Conservation (phyloP, 2,797 vertebrate species). For the Tadarida brasiliensis region DNA sequence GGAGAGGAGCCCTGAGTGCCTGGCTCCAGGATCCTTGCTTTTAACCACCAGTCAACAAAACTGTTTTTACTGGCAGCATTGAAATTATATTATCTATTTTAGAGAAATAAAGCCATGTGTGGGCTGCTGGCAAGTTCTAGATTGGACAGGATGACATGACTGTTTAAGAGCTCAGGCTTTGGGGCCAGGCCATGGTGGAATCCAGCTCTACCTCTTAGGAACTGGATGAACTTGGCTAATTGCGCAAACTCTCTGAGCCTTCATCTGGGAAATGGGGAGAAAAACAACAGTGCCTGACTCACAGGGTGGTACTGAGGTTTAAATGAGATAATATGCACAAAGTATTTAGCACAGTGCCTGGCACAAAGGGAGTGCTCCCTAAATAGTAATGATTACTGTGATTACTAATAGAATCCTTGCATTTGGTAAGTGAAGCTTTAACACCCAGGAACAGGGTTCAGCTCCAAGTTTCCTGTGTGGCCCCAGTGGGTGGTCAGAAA, state of each 20-base stretch:
- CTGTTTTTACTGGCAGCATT: background rate
- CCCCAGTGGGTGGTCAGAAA: background rate
- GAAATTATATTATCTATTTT: background rate
- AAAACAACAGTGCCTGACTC: background rate
- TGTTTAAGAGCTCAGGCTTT: background rate
- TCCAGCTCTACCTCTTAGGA: accelerated
- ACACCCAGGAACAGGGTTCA: background rate
- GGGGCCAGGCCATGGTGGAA: background rate
- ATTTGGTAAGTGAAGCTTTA: conserved; percentile 44
- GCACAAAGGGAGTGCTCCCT: background rate
- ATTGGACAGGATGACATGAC: background rate
- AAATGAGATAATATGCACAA: background rate
- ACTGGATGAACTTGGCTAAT: background rate
- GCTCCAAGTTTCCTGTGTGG: background rate
- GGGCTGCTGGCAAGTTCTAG: background rate
- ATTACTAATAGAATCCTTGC: background rate
- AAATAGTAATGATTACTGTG: background rate
- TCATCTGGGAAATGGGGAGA: background rate
- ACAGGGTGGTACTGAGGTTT: background rate
- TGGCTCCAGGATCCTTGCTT: background rate
- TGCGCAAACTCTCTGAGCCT: background rate
- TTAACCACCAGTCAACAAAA: background rate
- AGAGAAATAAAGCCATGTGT: background rate
- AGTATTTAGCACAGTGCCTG: background rate
- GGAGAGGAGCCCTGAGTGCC: background rate